Conservation (phyloP, 1,140 invertebrate species). For the Amyelois transitella region DNA sequence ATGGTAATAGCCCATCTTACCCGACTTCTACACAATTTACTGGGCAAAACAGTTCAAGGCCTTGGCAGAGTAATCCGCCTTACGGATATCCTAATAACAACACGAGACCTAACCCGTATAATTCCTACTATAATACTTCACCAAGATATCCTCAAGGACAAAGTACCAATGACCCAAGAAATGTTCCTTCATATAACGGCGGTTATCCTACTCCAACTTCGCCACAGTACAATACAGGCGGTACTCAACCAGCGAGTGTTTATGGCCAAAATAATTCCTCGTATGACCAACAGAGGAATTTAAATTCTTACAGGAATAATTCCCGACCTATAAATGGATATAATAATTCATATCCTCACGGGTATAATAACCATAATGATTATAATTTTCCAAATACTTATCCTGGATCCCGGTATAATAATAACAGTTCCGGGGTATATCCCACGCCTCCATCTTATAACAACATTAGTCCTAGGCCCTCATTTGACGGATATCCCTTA, state of each 20-base stretch:
- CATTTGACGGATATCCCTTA: not conserved
- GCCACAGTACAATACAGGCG: not conserved
- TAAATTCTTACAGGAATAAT: not conserved
- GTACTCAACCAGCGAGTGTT: not conserved
- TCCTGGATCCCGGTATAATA: not conserved
- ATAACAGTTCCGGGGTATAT: not conserved
- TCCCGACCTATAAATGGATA: not conserved
- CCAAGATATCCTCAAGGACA: not conserved
- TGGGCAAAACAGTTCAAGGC: not conserved
- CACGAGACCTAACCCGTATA: not conserved
- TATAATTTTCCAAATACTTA: too few species aligned
- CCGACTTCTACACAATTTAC: not conserved
- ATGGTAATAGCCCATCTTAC: not conserved
- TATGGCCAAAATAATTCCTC: not conserved
- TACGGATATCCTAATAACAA: not conserved
- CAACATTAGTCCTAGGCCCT: not conserved
- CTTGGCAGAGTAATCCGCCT: not conserved
- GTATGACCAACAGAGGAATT: too few species aligned
- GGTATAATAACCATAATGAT: not conserved
- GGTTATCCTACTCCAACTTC: not conserved
- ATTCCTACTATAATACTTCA: not conserved
- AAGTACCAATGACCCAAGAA: not conserved
- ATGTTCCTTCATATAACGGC: not conserved
- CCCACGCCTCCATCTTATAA: not conserved
- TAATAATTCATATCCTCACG: not conserved